Percentiles rank a stretch among this genome's conserved stretches.
phyloP scores from a whole-genome alignment of 1,140 invertebrate genomes.

The Drosophila oshimai region DNA sequence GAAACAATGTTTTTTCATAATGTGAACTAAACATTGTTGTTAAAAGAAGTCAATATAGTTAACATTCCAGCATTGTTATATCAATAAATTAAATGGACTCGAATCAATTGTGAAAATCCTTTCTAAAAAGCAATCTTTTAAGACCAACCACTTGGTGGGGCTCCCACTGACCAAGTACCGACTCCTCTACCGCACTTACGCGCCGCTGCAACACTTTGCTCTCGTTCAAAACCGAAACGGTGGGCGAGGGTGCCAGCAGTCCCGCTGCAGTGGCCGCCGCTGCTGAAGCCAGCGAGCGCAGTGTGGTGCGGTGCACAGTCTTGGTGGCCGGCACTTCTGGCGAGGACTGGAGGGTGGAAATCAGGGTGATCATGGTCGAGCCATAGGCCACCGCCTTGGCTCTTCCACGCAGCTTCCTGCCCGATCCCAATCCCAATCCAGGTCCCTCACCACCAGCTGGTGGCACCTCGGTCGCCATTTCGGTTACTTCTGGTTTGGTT shows the following conservation, averaged over 20 bases:
- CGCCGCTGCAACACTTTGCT: constrained; percentile 92
- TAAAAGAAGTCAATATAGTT: too few species aligned
- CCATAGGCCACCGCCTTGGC: constrained; percentile 59
- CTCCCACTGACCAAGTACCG: neutral
- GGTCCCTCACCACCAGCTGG: too few species aligned
- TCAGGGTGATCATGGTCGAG: constrained; percentile 49
- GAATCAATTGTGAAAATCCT: too few species aligned
- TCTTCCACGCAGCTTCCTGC: constrained; percentile 29
- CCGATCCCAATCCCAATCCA: too few species aligned
- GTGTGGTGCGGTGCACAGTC: constrained; percentile 61
- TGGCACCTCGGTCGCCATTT: neutral
- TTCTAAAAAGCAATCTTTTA: too few species aligned
- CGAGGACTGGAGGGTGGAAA: constrained; percentile 46
- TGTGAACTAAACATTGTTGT: too few species aligned
- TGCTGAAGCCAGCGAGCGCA: constrained; percentile 55
- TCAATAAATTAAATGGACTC: too few species aligned
- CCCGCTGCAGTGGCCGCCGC: constrained; percentile 62
- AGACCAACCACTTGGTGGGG: neutral
- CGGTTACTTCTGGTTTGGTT: neutral
- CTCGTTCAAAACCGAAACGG: constrained; percentile 83
- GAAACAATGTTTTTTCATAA: too few species aligned
- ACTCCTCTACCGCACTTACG: constrained; percentile 85
- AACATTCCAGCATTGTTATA: too few species aligned
- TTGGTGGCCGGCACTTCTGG: constrained; percentile 46
- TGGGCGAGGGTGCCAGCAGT: constrained; percentile 70